A percentile compares a stretch with the other conserved stretches of the same genome.
These are phyloP conservation scores for Aphidius gifuensis DNA, from an alignment of 1,140 invertebrate species.

Conservation along the genomic window DNA sequence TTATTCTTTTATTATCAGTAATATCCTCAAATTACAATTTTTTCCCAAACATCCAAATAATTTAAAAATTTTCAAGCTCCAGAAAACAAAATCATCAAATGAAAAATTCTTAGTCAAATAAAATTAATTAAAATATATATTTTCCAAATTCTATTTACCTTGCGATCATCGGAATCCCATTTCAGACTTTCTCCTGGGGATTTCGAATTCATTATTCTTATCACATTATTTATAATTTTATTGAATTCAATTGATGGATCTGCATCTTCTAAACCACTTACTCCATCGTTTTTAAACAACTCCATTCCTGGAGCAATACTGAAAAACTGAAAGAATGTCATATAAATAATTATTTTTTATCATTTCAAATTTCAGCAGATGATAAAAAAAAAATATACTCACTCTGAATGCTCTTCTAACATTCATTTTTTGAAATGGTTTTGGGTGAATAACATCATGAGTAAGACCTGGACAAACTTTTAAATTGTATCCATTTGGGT, in stretches of 20 bases:
- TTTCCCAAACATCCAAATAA: constrained; percentile 1
- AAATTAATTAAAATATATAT: too few species aligned
- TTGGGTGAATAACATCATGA: background rate
- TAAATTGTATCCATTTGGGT: background rate
- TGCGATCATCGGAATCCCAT: too few species aligned
- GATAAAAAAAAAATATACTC: background rate
- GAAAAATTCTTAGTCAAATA: too few species aligned
- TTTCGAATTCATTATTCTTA: background rate
- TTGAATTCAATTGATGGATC: too few species aligned
- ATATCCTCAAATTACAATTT: background rate
- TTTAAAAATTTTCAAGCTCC: background rate
- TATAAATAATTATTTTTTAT: background rate
- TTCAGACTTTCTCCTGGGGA: background rate
- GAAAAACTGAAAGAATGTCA: too few species aligned
- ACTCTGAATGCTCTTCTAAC: background rate
- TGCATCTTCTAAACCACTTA: background rate
- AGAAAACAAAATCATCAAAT: background rate
- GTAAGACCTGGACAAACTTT: background rate
- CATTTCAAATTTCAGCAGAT: background rate
- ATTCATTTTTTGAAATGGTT: constrained; percentile 5
- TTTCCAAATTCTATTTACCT: too few species aligned
- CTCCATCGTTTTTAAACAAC: too few species aligned
- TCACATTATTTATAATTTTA: background rate
- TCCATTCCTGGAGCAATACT: too few species aligned
- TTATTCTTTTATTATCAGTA: background rate